Percentiles rank a stretch among this genome's conserved stretches.
These are phyloP conservation scores for Notothenia rossii DNA, from an alignment of 2,113 vertebrate species.

Conservation along the genomic window DNA sequence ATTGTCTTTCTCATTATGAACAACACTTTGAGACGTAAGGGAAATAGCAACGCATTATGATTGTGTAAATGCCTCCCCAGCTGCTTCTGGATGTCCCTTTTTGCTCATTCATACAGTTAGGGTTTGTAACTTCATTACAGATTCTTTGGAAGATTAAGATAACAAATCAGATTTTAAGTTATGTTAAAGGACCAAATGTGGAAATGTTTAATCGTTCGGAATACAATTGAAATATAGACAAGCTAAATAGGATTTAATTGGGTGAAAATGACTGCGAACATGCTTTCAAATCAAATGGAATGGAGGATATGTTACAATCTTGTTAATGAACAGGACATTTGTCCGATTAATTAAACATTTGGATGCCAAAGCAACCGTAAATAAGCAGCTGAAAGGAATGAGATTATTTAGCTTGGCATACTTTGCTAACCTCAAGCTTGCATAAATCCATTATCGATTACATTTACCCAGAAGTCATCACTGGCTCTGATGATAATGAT, in stretches of 20 bases:
- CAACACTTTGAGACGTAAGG: conserved; percentile 18
- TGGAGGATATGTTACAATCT: background rate
- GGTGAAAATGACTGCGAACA: background rate
- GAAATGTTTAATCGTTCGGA: background rate
- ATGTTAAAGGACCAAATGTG: background rate
- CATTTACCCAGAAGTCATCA: conserved; percentile 11
- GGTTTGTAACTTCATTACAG: no score
- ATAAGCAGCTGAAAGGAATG: background rate
- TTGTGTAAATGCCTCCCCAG: conserved; percentile 1
- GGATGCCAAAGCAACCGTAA: background rate
- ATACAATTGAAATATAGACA: background rate
- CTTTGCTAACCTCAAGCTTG: conserved; percentile 6
- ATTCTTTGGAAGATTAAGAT: background rate
- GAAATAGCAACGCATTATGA: conserved; percentile 19
- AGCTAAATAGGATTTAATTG: background rate
- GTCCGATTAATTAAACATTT: background rate
- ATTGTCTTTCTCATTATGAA: conserved; percentile 33
- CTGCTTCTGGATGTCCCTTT: background rate
- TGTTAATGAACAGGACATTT: background rate
- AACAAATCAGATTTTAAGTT: background rate
- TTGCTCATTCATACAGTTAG: background rate
- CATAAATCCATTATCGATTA: background rate
- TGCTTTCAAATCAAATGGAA: background rate
- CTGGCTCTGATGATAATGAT: conserved; percentile 34
- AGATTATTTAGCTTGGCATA: background rate